Evolutionary conservation across 2,797 vertebrate species (phyloP), one percentile per base, ranked within the genome.

Genomic region (Labeo calbasu): DNA sequence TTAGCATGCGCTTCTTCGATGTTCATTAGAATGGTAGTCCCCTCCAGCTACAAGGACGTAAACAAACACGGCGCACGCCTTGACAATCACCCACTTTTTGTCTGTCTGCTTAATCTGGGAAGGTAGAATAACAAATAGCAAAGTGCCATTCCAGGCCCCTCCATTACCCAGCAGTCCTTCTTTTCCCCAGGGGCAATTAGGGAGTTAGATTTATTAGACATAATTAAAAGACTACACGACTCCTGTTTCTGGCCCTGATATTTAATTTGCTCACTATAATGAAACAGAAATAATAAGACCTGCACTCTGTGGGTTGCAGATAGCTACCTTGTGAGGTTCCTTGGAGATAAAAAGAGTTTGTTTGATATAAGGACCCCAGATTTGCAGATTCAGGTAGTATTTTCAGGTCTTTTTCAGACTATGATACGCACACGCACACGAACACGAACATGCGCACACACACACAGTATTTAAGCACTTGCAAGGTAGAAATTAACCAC

Each of bases 41-140:
- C 94, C 93, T 84, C 82, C 66, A 93, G 94, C 93, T 89, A 91
- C 83, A 23, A 77, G 23, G 88, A 92, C 91, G 90, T 91, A 94
- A 95, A 95, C 94, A 94, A 92, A 93, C 82, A 91, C 91, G 85
- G 85, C 89, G 91, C 87, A 91, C 86, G 86, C 91, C 88, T 84
- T 71, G 81, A 85, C 83, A 81, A 84, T 84, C 85, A 73, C 75
- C 84, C 87, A 88, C 72, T 84, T 87, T 89, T 85, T 68, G 82
- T 88, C 77, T 84, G 76, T 76, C 76, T 79, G 92, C 89, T 87
- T 94, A 93, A 94, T 94, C 94, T 93, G 92, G 93, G 92, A 94
- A 94, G 90, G 93, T 94, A 93, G 90, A 95, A 94, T 94, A 94
- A 96, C 94, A 95, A 95, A 95, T 94, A 94, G 92, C 91, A 93